Base-by-base conservation (phyloP, 2,113 vertebrate species). In the Macquaria australasica region DNA sequence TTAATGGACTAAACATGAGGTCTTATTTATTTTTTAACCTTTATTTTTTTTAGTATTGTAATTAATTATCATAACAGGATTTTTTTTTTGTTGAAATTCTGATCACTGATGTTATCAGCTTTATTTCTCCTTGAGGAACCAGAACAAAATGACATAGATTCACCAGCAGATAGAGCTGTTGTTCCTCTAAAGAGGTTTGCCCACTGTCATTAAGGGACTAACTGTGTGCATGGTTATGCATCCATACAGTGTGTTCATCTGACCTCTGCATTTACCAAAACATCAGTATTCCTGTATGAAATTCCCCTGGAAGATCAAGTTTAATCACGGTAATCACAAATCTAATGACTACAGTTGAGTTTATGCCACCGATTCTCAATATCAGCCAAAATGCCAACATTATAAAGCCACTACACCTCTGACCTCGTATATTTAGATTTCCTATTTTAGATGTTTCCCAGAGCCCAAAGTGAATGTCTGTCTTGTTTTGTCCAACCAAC, bases 91-190 rank as follows among this genome's bases (percentile, higher is more conserved):
- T n/a, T n/a, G n/a, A 1, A 41, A 41, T 9, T 41, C 41, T 41
- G 34, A 34, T 34, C 3, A 28, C 25, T 59, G 58, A 59, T 59
- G 14, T 18, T 16, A 34, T 34, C 28, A 34, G 8, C 18, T 11
- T 8, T 39, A 11, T 10, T 4, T 41, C 20, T 43, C 21, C 6
- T 43, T 39, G 6, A 12, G 11, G 31, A 63, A 14, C 37, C 34
- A 66, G 37, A n/a, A n/a, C 37, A 14, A 39, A 51, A 39, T 77
- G 23, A 23, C 7, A 37, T 20, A 6, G 11, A 50, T 21, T 12
- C 5, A 43, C 60, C 75, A 68, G 63, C 75, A 78, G 75, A 28
- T 21, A 18, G 75, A 67, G 75, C 75, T 78, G 62, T 68, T 43
- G 75, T 15, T 56, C n/a, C 28, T 53, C 34, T 41, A 25, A 39